Conservation (phyloP, 2,888 invertebrate genomes). For the Andrena dorsata region DNA sequence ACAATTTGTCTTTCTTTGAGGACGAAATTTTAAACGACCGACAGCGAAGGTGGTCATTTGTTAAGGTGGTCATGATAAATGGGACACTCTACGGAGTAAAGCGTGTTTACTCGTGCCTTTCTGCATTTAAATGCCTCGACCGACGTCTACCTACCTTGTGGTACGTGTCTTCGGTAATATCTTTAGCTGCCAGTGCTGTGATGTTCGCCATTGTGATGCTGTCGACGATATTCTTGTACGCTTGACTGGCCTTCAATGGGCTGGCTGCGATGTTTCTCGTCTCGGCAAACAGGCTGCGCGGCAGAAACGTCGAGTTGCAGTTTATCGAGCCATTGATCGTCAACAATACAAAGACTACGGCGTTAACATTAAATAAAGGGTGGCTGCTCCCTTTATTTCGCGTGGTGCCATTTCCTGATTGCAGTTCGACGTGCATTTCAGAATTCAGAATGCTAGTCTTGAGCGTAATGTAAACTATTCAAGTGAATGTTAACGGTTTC, state of each 20-base stretch:
- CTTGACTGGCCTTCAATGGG: slow-evolving; percentile 88
- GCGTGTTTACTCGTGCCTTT: slow-evolving; percentile 10
- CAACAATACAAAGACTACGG: slow-evolving; percentile 50
- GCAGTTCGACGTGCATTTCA: too few species aligned
- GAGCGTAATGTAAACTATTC: too few species aligned
- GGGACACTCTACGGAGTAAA: background rate
- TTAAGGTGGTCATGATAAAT: background rate
- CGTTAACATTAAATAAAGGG: slow-evolving; percentile 26
- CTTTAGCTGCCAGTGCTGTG: slow-evolving; percentile 88
- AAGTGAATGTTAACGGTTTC: too few species aligned
- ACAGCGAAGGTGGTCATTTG: too few species aligned
- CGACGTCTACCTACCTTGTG: slow-evolving; percentile 75
- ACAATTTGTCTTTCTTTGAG: too few species aligned
- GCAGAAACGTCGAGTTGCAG: slow-evolving; percentile 69
- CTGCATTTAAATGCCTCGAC: background rate
- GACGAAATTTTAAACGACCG: too few species aligned
- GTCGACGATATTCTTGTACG: slow-evolving; percentile 91
- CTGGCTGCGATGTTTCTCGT: slow-evolving; percentile 88
- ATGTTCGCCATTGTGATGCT: slow-evolving; percentile 89
- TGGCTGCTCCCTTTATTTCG: slow-evolving; percentile 3
- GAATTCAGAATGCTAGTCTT: too few species aligned
- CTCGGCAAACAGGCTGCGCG: slow-evolving; percentile 87
- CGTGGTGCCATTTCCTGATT: too few species aligned
- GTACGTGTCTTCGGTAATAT: slow-evolving; percentile 85
- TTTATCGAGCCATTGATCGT: slow-evolving; percentile 67